Conservation (phyloP, 2,797 vertebrate genomes). For the Phoxinus dragarum region DNA sequence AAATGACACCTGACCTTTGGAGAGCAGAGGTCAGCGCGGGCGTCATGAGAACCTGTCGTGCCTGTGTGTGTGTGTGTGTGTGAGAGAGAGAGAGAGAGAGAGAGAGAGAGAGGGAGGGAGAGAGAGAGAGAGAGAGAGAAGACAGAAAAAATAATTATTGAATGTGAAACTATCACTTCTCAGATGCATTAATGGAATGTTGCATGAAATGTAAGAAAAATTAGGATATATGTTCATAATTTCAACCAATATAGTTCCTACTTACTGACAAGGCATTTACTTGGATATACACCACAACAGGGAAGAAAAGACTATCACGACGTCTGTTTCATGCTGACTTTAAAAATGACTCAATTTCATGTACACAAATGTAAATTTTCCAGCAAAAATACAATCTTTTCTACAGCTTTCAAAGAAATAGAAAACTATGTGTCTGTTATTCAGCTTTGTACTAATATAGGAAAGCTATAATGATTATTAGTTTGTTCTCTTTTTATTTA, state of each 20-base stretch:
- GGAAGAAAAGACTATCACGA: background rate
- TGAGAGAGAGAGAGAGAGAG: too few species aligned
- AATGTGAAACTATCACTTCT: too few species aligned
- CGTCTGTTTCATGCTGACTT: background rate
- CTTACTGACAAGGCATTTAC: too few species aligned
- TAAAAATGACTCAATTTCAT: too few species aligned
- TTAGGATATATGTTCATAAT: too few species aligned
- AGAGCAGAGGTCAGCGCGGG: constrained; percentile 68
- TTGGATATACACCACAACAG: background rate
- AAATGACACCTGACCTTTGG: constrained; percentile 63
- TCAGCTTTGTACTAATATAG: background rate
- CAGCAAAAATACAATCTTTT: background rate
- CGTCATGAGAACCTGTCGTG: constrained; percentile 62
- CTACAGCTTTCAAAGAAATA: background rate
- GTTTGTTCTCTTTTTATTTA: background rate
- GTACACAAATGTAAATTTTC: background rate
- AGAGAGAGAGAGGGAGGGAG: too few species aligned
- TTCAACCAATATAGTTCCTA: too few species aligned
- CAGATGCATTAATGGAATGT: too few species aligned
- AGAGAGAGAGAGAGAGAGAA: too few species aligned
- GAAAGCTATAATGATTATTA: background rate
- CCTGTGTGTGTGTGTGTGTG: constrained; percentile 44
- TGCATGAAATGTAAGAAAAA: too few species aligned
- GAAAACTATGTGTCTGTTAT: constrained; percentile 19
- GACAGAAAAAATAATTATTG: too few species aligned